Percentiles rank a stretch among this genome's conserved stretches.
Conservation (phyloP, 2,888 invertebrate genomes). For the Augiades crinisus region DNA sequence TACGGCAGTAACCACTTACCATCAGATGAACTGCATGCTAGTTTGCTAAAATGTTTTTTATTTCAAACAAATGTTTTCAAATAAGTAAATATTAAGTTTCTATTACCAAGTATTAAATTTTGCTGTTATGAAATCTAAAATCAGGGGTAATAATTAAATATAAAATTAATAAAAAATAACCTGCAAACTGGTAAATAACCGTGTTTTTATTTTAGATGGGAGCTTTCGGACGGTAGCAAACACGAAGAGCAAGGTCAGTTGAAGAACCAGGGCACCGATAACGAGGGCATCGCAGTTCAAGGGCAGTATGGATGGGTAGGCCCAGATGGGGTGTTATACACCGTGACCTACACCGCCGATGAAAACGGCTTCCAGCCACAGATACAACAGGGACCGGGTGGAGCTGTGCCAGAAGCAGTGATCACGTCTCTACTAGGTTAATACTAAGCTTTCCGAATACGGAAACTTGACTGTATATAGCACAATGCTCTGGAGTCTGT, state of each 20-base stretch:
- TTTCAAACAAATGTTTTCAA: too few species aligned
- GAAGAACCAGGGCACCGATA: slow-evolving; percentile 79
- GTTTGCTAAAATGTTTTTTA: too few species aligned
- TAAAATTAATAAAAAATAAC: too few species aligned
- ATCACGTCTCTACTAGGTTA: slow-evolving; percentile 62
- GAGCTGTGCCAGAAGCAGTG: slow-evolving; percentile 58
- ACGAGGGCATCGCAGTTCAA: slow-evolving; percentile 78
- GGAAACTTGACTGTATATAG: slow-evolving; percentile 34
- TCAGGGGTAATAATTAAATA: too few species aligned
- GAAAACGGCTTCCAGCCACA: slow-evolving; percentile 74
- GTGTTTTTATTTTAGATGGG: slow-evolving; percentile 62
- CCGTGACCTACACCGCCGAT: slow-evolving; percentile 82
- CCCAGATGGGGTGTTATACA: slow-evolving; percentile 80
- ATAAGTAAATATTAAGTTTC: too few species aligned
- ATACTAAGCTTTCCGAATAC: slow-evolving; percentile 30
- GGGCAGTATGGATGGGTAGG: slow-evolving; percentile 81
- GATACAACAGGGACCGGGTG: slow-evolving; percentile 67
- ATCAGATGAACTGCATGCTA: too few species aligned
- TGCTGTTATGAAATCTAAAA: too few species aligned
- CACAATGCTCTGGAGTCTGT: slow-evolving; percentile 43
- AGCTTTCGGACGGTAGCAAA: slow-evolving; percentile 79
- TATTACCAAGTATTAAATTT: too few species aligned
- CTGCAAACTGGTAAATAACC: too few species aligned
- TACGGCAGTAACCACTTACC: too few species aligned
- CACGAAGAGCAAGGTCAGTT: slow-evolving; percentile 80